Conservation (phyloP, 2,797 vertebrate species). For the Liparis tanakae region DNA sequence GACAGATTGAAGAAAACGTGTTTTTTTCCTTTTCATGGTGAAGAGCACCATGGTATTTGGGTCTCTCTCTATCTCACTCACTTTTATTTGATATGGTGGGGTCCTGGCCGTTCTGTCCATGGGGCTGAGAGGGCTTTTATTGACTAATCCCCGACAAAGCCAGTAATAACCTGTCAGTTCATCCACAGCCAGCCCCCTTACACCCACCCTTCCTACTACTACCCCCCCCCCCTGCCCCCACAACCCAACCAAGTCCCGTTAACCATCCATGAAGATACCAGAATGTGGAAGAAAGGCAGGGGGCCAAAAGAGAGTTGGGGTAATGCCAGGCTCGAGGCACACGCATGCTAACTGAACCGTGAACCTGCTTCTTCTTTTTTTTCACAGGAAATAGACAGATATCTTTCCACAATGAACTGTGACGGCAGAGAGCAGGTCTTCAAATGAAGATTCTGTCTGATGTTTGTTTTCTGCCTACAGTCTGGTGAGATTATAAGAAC, state of each 20-base stretch:
- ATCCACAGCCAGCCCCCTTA: slow-evolving; percentile 73
- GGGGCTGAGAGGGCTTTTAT: slow-evolving; percentile 82
- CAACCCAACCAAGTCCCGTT: slow-evolving; percentile 57
- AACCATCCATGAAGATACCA: slow-evolving; percentile 70
- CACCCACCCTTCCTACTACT: slow-evolving; percentile 37
- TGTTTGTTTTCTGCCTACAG: slow-evolving; percentile 46
- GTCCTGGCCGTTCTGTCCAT: slow-evolving; percentile 74
- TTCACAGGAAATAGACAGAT: slow-evolving; percentile 61
- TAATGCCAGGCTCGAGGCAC: slow-evolving; percentile 64
- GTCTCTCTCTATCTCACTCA: slow-evolving; percentile 47
- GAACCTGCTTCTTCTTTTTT: slow-evolving; percentile 47
- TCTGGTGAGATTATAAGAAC: slow-evolving; percentile 61
- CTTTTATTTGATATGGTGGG: slow-evolving; percentile 80
- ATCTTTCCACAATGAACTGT: slow-evolving; percentile 64
- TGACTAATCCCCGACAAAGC: slow-evolving; percentile 86
- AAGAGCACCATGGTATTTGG: slow-evolving; percentile 49
- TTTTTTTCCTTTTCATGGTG: slow-evolving; percentile 47
- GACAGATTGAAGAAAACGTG: slow-evolving; percentile 69
- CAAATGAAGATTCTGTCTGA: slow-evolving; percentile 58
- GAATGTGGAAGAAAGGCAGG: slow-evolving; percentile 65
- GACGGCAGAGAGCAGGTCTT: slow-evolving; percentile 61
- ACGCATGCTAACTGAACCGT: slow-evolving; percentile 53
- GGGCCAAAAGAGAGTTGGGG: slow-evolving; percentile 48
- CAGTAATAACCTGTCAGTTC: slow-evolving; percentile 88
- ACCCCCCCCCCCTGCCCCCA: slow-evolving; percentile 2